Evolutionary conservation across 2,888 invertebrate genomes (phyloP), one percentile per base, ranked within the genome.

Genomic region (Carpatolechia fugitivella): DNA sequence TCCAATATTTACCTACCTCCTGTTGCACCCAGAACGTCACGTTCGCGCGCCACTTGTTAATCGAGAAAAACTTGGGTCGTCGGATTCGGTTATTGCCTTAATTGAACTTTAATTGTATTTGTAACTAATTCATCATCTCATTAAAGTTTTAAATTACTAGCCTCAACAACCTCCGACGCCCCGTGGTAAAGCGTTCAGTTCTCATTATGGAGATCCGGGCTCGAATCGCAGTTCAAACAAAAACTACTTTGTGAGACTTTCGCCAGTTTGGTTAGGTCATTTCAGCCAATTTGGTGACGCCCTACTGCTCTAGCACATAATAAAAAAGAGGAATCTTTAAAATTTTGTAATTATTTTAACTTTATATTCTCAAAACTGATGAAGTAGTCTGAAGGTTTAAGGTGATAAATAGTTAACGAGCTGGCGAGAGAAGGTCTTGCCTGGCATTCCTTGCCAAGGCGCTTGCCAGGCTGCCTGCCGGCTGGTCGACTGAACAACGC

Each of bases 1-100:
- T 79, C 80, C 75, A 76, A 73, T 44, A 44, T 44, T 29, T 44
- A 29, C 74, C 70, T 71, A 78, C 74, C 60, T 55, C 50, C 56
- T 76, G 70, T 78, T 73, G 71, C 75, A 72, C 65, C 46, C 46
- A 20, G 20, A 46, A 3, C 46, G 1, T 46, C 30, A 20, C 7
- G 6, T 13, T 30, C 29, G 29, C 46, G 13, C 29, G 46, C 6
- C 46, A n/a, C 4, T 30, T 3, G 18, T 18, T 41, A 11, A 41
- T 41, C 11, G 3, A 20, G n/a, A 20, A 41, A 20, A 20, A 18
- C 40, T 20, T 11, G 20, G 40, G 40, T 41, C 40, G 4, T 41
- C 44, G n/a, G 29, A 44, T 44, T 10, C 8, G 16, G 38, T 16
- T 38, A 16, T n/a, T 41, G 10, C 18, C n/a, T 20, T 20, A 41